Evolutionary conservation across 2,797 vertebrate genomes (phyloP).

Genomic region (Rhinophrynus dorsalis): DNA sequence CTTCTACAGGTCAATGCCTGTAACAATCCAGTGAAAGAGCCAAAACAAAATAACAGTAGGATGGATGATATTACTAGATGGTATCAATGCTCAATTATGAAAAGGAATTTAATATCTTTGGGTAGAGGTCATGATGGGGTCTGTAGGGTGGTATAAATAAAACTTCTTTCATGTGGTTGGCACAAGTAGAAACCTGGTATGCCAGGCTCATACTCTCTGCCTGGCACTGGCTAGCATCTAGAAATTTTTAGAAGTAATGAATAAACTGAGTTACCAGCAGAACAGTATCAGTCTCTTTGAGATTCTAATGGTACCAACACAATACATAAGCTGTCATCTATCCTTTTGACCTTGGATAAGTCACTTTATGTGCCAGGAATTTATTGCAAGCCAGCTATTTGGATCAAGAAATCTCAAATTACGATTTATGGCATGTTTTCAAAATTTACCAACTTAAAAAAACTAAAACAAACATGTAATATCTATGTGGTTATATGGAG

Average conservation of each 20-base stretch:
- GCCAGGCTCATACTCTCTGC: conserved; percentile 8
- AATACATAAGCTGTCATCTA: not conserved
- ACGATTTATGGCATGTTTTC: no score
- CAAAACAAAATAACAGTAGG: conserved; percentile 16
- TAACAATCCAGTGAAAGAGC: not conserved
- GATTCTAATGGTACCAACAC: not conserved
- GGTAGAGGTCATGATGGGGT: not conserved
- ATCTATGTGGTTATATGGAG: no score
- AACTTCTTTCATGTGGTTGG: conserved; percentile 42
- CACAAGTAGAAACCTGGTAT: not conserved
- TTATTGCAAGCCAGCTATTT: no score
- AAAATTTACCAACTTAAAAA: no score
- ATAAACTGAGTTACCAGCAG: not conserved
- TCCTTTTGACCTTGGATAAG: not conserved
- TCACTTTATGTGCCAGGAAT: no score
- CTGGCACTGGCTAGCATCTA: conserved; percentile 12
- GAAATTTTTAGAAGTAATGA: not conserved
- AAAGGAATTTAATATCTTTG: conserved; percentile 44
- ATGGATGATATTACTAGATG: conserved; percentile 5
- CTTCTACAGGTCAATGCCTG: conserved; percentile 1
- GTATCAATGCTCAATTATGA: conserved; percentile 6
- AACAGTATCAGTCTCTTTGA: not conserved
- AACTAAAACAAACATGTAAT: no score
- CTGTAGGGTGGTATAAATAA: conserved; percentile 15
- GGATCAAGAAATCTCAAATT: no score